These are phyloP conservation scores for Grapholita molesta DNA, from an alignment of 1,140 invertebrate species.

Conservation along the genomic window DNA sequence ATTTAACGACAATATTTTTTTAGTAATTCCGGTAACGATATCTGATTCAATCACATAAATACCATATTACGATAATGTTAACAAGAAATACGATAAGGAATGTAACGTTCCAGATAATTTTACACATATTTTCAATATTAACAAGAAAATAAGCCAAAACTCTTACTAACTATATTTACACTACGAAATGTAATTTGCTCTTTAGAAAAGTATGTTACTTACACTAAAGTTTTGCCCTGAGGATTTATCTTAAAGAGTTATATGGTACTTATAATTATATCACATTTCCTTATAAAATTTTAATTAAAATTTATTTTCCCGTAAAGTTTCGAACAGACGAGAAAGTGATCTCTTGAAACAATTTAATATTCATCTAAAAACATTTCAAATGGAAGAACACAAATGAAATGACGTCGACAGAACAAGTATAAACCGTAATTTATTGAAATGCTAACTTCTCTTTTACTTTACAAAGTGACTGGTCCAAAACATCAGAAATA, in stretches of 20 bases:
- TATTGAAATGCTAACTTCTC: background rate
- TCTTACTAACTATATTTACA: background rate
- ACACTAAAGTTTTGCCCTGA: conserved; percentile 24
- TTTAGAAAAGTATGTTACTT: conserved; percentile 18
- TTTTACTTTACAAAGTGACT: conserved; percentile 10
- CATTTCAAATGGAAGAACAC: background rate
- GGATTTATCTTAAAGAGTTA: conserved; percentile 23
- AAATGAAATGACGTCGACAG: conserved; percentile 1
- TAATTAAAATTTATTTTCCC: conserved; percentile 38
- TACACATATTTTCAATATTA: background rate
- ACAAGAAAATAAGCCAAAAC: conserved; percentile 4
- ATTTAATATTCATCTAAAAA: background rate
- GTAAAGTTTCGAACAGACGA: background rate
- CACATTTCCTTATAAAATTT: conserved; percentile 58
- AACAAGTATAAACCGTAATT: background rate
- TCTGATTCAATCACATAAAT: background rate
- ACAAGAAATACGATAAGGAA: background rate
- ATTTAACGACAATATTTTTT: too few relatives aligned
- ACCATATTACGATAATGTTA: background rate
- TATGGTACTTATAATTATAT: conserved; percentile 56
- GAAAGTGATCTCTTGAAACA: conserved; percentile 19
- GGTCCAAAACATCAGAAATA: conserved; percentile 4
- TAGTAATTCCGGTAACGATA: too few relatives aligned
- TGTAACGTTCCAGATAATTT: background rate
- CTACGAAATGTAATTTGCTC: background rate